phyloP scores from a whole-genome alignment of 2,797 vertebrate genomes.

The Dendrocincla fuliginosa region DNA sequence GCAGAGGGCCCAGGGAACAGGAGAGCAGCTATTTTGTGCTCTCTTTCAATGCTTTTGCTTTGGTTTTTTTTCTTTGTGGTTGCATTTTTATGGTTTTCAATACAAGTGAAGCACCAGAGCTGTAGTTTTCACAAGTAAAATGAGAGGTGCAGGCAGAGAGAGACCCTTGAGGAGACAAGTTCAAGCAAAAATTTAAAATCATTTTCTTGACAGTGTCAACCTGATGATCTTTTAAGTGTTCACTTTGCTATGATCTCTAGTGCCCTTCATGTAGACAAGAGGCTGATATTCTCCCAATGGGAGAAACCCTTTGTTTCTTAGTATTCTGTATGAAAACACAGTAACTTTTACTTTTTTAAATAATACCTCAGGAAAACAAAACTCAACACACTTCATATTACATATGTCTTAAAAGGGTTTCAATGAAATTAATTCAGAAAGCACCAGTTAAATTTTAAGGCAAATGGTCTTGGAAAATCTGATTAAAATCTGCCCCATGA shows the following conservation, averaged over 20 bases:
- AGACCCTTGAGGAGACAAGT: not conserved
- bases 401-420: not conserved
- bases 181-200: not conserved
- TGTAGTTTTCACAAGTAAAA: constrained; percentile 2
- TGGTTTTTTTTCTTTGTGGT: not conserved
- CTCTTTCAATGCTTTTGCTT: not conserved
- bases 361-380: not conserved
- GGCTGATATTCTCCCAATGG: not conserved
- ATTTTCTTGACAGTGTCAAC: not conserved
- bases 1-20: constrained; percentile 55
- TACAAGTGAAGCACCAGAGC: not conserved
- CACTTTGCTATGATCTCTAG: not conserved
- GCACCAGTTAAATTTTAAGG: not conserved
- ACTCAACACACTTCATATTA: not conserved
- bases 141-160: not conserved
- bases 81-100: not conserved
- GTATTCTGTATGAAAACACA: not conserved
- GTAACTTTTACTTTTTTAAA: not conserved
- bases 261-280: not conserved
- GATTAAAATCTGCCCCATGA: not conserved
- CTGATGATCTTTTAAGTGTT: not conserved
- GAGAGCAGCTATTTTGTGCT: not conserved
- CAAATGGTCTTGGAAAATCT: not conserved
- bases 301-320: not conserved
- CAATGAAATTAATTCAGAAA: not conserved